Evolutionary conservation across 2,888 invertebrate species (phyloP), one percentile per base, ranked within the genome.

Genomic region (Leptopilina myrica): DNA sequence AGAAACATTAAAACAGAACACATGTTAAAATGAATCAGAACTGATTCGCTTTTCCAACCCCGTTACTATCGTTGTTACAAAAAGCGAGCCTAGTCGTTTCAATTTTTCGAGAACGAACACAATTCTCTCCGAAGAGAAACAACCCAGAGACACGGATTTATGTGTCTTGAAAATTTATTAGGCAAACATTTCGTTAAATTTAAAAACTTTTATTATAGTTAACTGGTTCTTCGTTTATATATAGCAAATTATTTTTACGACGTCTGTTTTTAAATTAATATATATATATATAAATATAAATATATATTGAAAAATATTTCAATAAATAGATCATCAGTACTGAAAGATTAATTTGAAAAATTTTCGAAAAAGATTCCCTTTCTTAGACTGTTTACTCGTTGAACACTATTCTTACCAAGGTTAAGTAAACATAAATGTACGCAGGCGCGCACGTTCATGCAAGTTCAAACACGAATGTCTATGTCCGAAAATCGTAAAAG

Each of bases 101-200:
- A 14, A 73, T 11, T 73, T 62, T 26, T 75, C 64, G n/a, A 49
- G 15, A 56, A 59, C 73, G 78, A 78, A 78, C 78, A 78, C 78
- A 78, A 78, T 59, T 56, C 12, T 49, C 12, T 69, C 5, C 4
- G 5, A 78, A 73, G 4, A 20, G 11, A 33, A 64, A n/a, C 64
- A 75, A 78, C 78, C 73, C 73, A 73, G 78, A 40, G 5, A 40
- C 33, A 65, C 64, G 64, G 40, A n/a, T 59, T 59, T 59, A 59
- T 59, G 59, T 59, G 59, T 59, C 59, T 59, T 33, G 33, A 33
- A 33, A 33, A 33, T 33, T 33, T 33, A 33, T 33, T 33, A 33
- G 33, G 33, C 33, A 33, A 33, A 33, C 33, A 33, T 33, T 33
- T 33, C 33, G 33, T 59, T 59, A n/a, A n/a, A 6, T n/a, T 7